phyloP scores from a whole-genome alignment of 1,140 invertebrate genomes.

The Drosophila eugracilis region DNA sequence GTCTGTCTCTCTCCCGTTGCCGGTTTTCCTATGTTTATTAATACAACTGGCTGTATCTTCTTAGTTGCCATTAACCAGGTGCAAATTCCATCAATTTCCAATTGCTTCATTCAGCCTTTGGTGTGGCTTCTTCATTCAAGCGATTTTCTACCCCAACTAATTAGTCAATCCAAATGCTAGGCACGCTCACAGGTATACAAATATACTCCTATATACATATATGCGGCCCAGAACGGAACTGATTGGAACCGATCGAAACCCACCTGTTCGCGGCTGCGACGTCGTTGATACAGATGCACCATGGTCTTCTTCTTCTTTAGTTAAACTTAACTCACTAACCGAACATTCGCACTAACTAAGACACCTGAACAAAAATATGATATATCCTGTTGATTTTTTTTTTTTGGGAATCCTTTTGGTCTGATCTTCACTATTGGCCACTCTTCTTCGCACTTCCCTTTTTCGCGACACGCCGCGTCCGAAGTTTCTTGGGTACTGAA shows the following conservation, averaged over 20 bases:
- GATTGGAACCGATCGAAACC: conserved; percentile 30
- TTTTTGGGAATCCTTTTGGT: too few species aligned
- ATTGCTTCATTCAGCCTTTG: conserved; percentile 12
- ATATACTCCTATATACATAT: not conserved
- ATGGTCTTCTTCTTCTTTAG: conserved; percentile 37
- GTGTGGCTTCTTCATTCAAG: conserved; percentile 26
- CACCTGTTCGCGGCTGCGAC: conserved; percentile 71
- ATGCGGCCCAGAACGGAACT: conserved; percentile 17
- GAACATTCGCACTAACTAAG: conserved; percentile 3
- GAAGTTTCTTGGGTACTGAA: conserved; percentile 70
- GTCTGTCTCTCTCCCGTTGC: not conserved
- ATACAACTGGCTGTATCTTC: not conserved
- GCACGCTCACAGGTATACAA: conserved; percentile 16
- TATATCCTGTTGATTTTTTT: conserved; percentile 7
- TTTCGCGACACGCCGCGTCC: conserved; percentile 62
- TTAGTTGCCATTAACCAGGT: conserved; percentile 1
- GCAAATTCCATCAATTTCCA: conserved; percentile 9
- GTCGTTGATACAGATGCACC: conserved; percentile 72
- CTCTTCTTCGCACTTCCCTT: conserved; percentile 18
- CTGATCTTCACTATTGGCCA: conserved; percentile 1
- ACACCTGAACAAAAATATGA: conserved; percentile 7
- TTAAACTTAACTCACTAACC: not conserved
- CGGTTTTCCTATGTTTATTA: not conserved
- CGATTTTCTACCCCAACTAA: conserved; percentile 30
- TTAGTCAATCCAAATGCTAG: conserved; percentile 52